Evolutionary conservation across 2,797 vertebrate genomes (phyloP), one percentile per base, ranked within the genome.

Genomic region (Sciurus vulgaris): DNA sequence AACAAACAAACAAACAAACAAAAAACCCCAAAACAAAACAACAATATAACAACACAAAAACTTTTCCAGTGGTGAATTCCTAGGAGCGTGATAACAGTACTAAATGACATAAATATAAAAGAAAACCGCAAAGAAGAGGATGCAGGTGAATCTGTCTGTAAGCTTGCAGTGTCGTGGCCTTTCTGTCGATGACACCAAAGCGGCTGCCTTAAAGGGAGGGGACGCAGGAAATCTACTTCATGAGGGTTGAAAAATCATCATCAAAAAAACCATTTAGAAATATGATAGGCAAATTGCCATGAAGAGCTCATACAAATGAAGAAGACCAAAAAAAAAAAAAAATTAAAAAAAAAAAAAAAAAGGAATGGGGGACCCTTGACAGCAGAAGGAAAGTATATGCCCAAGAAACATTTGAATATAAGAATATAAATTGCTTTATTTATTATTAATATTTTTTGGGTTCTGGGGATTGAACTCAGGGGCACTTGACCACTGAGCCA

Each of bases 391-490:
- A 95, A 86, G n/a, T 26, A 1, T n/a, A 13, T 24, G n/a, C 22
- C 77, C 54, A 76, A 63, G 7, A 76, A 81, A 41, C n/a, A 76
- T 79, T 69, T 91, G 65, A 87, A 73, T 56, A 56, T 56, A 56
- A 67, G 47, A 87, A 30, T 67, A 91, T 79, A 78, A 61, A 78
- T 77, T 81, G 26, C 35, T 56, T 10, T 89, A 47, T 95, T 87
- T 59, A 20, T 24, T 47, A 47, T 38, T 4, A 38, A 38, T 38
- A 59, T 59, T 59, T 59, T 59, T 15, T 20, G 56, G 56, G 56
- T 7, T 47, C 44, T 7, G 9, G 44, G 44, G 9, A 47, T 47
- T 47, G 44, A 47, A 8, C 44, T 47, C 44, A 47, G 44, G 44
- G 44, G 9, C 44, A 47, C 44, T 47, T 9, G 9, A 47, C 44